Conservation (phyloP, 2,888 invertebrate species). For the Sinohyriopsis cumingii region DNA sequence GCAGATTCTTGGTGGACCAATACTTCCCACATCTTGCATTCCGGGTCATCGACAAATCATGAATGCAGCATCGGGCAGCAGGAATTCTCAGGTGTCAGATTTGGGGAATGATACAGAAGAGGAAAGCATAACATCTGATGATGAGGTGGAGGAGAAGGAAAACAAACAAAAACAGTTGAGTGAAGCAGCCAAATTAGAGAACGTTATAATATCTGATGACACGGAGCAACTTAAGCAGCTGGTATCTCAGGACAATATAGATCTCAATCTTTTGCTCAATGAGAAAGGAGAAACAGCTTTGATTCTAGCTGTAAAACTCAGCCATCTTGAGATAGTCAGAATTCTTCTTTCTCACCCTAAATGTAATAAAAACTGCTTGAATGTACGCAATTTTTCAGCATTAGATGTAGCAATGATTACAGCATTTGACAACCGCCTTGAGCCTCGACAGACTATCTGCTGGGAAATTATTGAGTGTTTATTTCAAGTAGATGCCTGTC, state of each 20-base stretch:
- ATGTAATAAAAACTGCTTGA: slow-evolving; percentile 49
- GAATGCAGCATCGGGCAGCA: neutral
- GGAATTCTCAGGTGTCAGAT: slow-evolving; percentile 23
- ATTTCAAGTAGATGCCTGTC: slow-evolving; percentile 52
- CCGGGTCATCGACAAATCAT: slow-evolving; percentile 19
- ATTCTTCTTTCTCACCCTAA: slow-evolving; percentile 34
- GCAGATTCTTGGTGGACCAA: slow-evolving; percentile 21
- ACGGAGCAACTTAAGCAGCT: slow-evolving; percentile 25
- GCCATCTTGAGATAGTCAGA: slow-evolving; percentile 51
- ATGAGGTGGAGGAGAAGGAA: slow-evolving; percentile 16
- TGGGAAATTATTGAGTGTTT: slow-evolving; percentile 58
- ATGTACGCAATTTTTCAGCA: slow-evolving; percentile 53
- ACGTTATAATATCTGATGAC: slow-evolving; percentile 30
- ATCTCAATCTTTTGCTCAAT: slow-evolving; percentile 54
- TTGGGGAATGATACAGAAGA: slow-evolving; percentile 29
- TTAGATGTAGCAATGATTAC: slow-evolving; percentile 58
- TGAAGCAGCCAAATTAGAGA: slow-evolving; percentile 32
- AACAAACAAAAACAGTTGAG: slow-evolving; percentile 12
- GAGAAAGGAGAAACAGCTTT: slow-evolving; percentile 55
- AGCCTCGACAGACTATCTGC: slow-evolving; percentile 52
- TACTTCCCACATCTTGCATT: slow-evolving; percentile 24
- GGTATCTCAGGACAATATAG: slow-evolving; percentile 30
- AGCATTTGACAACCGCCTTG: slow-evolving; percentile 55
- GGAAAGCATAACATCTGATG: slow-evolving; percentile 23
- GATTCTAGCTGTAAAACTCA: slow-evolving; percentile 55